These are phyloP conservation scores for Chlorodrepanis virens DNA, from an alignment of 2,113 vertebrate genomes.

Conservation along the genomic window DNA sequence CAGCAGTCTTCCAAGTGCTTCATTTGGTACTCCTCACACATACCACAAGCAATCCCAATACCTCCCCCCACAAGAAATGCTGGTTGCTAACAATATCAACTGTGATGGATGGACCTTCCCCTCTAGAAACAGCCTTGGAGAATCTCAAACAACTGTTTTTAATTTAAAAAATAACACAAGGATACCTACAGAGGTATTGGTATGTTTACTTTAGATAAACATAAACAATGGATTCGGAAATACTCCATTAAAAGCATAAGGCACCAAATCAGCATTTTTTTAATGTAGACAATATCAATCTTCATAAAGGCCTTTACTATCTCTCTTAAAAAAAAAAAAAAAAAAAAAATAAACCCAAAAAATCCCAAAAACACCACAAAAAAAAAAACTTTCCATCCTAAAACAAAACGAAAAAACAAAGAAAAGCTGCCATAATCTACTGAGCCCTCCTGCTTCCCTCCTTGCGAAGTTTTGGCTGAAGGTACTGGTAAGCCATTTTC, in stretches of 20 bases:
- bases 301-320: background rate
- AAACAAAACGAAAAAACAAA: background rate
- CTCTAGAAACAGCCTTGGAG: background rate
- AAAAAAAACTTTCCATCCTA: background rate
- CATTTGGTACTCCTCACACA: background rate
- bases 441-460: background rate
- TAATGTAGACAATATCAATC: background rate
- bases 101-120: background rate
- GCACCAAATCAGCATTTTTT: background rate
- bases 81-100: background rate
- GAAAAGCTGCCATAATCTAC: background rate
- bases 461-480: background rate
- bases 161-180: background rate
- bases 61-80: background rate
- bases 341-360: fast-evolving
- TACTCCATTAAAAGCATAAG: fast-evolving
- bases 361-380: too few relatives aligned
- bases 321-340: background rate
- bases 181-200: background rate
- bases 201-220: background rate
- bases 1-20: background rate
- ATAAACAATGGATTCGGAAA: background rate
- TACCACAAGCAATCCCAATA: background rate
- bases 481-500: background rate
- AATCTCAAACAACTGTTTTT: background rate